These are phyloP conservation scores for Camarhynchus parvulus DNA, from an alignment of 2,113 vertebrate species.

Conservation along the genomic window DNA sequence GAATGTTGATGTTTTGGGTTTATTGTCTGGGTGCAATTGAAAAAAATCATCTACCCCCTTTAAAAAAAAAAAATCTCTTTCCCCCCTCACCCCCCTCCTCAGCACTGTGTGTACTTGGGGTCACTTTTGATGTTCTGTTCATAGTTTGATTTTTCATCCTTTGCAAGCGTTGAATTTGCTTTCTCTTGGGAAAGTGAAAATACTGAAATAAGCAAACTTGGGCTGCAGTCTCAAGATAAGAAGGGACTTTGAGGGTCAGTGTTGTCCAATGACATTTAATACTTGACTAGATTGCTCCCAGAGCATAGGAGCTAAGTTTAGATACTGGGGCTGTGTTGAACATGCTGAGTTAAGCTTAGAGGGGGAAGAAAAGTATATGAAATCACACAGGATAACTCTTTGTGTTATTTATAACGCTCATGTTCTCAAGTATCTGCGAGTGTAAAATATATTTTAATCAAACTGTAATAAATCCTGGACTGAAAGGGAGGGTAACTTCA, in stretches of 20 bases:
- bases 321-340: not conserved
- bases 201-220: not conserved
- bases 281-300: not conserved
- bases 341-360: not conserved
- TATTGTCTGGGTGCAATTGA: not conserved
- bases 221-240: not conserved
- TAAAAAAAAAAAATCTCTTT: too few relatives aligned
- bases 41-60: not conserved
- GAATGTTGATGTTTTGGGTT: not conserved
- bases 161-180: not conserved
- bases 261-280: not conserved
- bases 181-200: not conserved
- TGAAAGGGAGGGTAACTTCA: not conserved
- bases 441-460: not conserved
- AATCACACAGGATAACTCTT: not conserved
- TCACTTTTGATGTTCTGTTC: not conserved
- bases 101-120: accelerated
- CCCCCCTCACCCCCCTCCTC: accelerated
- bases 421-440: not conserved
- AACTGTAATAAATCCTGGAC: not conserved
- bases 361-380: not conserved
- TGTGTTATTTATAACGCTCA: not conserved
- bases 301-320: not conserved
- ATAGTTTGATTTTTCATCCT: not conserved
- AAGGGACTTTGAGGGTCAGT: not conserved